Conservation (phyloP, 2,113 vertebrate genomes). For the Pelecanoides urinatrix region DNA sequence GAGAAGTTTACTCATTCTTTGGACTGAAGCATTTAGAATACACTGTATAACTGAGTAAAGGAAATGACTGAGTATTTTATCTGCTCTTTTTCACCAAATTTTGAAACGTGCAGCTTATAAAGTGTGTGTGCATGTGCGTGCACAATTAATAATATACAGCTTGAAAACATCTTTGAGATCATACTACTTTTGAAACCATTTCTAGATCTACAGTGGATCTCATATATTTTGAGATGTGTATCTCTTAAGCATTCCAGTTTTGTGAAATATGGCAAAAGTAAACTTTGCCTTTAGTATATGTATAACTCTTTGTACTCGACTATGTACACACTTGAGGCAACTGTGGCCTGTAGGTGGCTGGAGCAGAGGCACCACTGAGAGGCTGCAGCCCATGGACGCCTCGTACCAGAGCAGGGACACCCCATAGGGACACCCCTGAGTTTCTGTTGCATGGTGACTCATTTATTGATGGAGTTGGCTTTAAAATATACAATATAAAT, state of each 20-base stretch:
- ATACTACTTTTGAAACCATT: background rate
- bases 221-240: background rate
- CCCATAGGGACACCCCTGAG: background rate
- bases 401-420: background rate
- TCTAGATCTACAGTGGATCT: background rate
- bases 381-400: background rate
- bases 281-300: background rate
- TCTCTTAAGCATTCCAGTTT: background rate
- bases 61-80: background rate
- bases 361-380: background rate
- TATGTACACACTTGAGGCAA: background rate
- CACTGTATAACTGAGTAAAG: background rate
- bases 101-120: background rate
- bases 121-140: background rate
- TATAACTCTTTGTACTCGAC: accelerated
- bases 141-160: background rate
- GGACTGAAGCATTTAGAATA: background rate
- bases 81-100: background rate
- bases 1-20: background rate
- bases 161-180: background rate
- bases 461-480: background rate
- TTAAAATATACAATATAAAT: background rate
- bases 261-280: background rate
- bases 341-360: accelerated
- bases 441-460: background rate